Conservation (phyloP, 2,888 invertebrate species). For the Eupithecia subfuscata region DNA sequence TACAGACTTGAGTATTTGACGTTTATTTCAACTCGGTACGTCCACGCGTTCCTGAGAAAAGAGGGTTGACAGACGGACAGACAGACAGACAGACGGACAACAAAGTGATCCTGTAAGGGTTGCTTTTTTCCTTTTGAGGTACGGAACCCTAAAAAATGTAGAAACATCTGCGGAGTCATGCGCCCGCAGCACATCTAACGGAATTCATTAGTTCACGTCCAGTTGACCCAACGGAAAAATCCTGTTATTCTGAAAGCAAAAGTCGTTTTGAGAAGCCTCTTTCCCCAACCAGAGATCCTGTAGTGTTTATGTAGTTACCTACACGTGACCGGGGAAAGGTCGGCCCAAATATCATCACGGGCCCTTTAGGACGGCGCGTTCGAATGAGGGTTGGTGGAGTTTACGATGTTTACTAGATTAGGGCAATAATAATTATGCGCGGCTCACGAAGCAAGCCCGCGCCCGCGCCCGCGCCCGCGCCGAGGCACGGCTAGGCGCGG, state of each 20-base stretch:
- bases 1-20: too few relatives aligned
- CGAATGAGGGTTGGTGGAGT: conserved; percentile 13
- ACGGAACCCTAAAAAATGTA: too few relatives aligned
- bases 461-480: too few relatives aligned
- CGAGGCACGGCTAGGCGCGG: not conserved
- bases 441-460: not conserved
- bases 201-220: not conserved
- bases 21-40: too few relatives aligned
- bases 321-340: conserved; percentile 21
- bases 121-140: too few relatives aligned
- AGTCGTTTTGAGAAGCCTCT: not conserved
- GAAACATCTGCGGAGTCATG: not conserved
- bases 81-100: too few relatives aligned
- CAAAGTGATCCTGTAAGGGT: too few relatives aligned
- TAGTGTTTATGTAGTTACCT: conserved; percentile 6
- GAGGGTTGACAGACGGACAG: too few relatives aligned
- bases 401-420: conserved; percentile 18
- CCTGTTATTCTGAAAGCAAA: not conserved
- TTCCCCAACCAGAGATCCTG: not conserved
- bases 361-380: conserved; percentile 30
- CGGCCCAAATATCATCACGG: conserved; percentile 27
- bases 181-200: not conserved
- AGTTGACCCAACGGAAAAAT: not conserved
- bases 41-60: too few relatives aligned
- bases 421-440: conserved; percentile 25